Evolutionary conservation across 2,888 invertebrate genomes (phyloP), one percentile per base, ranked within the genome.

Genomic region (Standfussiana lucernea): DNA sequence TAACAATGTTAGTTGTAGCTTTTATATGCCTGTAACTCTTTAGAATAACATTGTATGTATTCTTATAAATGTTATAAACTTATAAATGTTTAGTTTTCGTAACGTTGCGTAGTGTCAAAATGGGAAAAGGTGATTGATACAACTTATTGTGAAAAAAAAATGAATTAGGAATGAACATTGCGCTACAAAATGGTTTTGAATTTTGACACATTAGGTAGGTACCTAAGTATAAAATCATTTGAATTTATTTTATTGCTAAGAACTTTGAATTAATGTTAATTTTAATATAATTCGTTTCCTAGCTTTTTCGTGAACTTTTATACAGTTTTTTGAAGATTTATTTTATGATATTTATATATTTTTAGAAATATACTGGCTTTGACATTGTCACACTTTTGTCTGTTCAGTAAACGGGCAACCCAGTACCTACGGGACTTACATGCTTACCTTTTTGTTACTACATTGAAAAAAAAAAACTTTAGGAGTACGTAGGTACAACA

Each of bases 1-100:
- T 72, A 56, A 66, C 70, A 65, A 76, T 77, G 76, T 83, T 88
- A 84, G 80, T 35, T 65, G 81, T 90, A 91, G 90, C 89, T 91
- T 91, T 91, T 91, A 62, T 91, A 91, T 76, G 81, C 85, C 62
- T 84, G 83, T 82, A 76, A 75, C 65, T 75, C 42, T 53, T 72
- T 75, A 65, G 42, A 66, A 47, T 80, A 69, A 83, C 15, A 53
- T 68, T 69, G 28, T 68, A 75, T 56, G 32, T 56, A 69, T 75
- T 61, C 50, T 70, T 77, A 62, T n/a, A 50, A 74, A 76, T 42
- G 37, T 72, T 75, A 68, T 15, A 84, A 76, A 75, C 78, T 75
- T 72, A 18, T 24, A 61, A 40, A 73, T 15, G 11, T 59, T 50
- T 71, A 71, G 18, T 72, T 79, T 72, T 72, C 24, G 50, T 77